Evolutionary conservation across 2,888 invertebrate species (phyloP), one percentile per base, ranked within the genome.

Genomic region (Diaphora mendica): DNA sequence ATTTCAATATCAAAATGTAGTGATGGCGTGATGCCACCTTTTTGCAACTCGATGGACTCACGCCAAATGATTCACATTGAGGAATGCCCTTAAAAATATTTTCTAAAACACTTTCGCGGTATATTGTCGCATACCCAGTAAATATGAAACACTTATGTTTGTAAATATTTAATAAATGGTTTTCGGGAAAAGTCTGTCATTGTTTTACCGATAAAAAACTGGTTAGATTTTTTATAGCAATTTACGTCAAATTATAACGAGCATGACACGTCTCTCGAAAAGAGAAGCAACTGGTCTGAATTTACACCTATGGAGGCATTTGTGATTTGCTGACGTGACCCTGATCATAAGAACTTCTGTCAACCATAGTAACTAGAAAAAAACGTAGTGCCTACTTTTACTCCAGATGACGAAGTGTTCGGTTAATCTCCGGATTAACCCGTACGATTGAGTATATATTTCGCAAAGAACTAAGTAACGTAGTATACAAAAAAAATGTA

Each of bases 1-100:
- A 77, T 71, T 72, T 64, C 39, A 66, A 74, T 74, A 73, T 64
- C 70, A 69, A 77, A 69, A 70, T 75, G 65, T 71, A 68, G 65
- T 68, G 74, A 82, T 86, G 87, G 87, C 86, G 85, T 72, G 71
- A 79, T 86, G 86, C 88, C 86, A 87, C 84, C 76, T 77, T 76
- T 77, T 82, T 72, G 78, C 80, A 78, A 85, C 80, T 75, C 82
- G 85, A 88, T 91, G 91, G 91, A 87, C 79, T 74, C 62, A 69
- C 75, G 91, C 91, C 91, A 91, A 91, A 84, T 88, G 88, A 91
- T 84, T 91, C 89, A 89, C 81, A 78, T 78, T 73, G 77, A 87
- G 86, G 89, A 91, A 90, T 90, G 87, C 88, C 89, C 89, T 88
- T 88, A 85, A 87, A 86, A 87, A 87, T 85, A 84, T 86, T 85